Percentiles rank a stretch among this genome's conserved stretches.
These are phyloP conservation scores for Setipinna tenuifilis DNA, from an alignment of 2,797 vertebrate genomes.

Conservation along the genomic window DNA sequence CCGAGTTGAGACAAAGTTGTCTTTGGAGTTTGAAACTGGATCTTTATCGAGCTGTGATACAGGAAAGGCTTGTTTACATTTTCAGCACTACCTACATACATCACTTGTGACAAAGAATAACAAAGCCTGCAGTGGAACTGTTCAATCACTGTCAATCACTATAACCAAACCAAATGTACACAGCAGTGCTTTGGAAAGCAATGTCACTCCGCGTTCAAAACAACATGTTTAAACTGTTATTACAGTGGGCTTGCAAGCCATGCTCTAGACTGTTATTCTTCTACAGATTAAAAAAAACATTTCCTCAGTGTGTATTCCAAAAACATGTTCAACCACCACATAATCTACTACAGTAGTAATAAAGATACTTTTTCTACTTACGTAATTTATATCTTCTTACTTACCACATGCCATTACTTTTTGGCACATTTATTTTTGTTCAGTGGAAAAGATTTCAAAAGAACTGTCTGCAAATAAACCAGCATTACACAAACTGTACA, in stretches of 20 bases:
- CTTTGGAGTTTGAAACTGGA: slow-evolving; percentile 46
- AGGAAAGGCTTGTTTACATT: slow-evolving; percentile 84
- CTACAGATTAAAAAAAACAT: not conserved
- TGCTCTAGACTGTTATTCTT: slow-evolving; percentile 7
- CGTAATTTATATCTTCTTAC: not conserved
- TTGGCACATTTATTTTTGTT: not conserved
- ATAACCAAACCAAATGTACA: slow-evolving; percentile 78
- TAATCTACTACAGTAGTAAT: not conserved
- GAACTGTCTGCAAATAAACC: not conserved
- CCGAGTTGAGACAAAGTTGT: slow-evolving; percentile 34
- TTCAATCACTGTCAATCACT: slow-evolving; percentile 87
- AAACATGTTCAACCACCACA: slow-evolving; percentile 33
- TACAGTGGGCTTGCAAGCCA: slow-evolving; percentile 25
- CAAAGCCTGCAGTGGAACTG: slow-evolving; percentile 79
- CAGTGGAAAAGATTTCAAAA: not conserved
- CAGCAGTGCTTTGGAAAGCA: slow-evolving; percentile 67
- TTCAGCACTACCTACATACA: slow-evolving; percentile 82
- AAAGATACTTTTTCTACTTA: not conserved
- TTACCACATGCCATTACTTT: not conserved
- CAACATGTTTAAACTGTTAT: slow-evolving; percentile 1
- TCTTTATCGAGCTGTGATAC: slow-evolving; percentile 71
- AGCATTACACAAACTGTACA: not conserved
- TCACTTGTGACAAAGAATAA: slow-evolving; percentile 84
- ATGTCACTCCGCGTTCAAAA: slow-evolving; percentile 20
- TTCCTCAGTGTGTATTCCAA: slow-evolving; percentile 3